Evolutionary conservation across 2,113 vertebrate genomes (phyloP).

Genomic region (Girardinichthys multiradiatus): DNA sequence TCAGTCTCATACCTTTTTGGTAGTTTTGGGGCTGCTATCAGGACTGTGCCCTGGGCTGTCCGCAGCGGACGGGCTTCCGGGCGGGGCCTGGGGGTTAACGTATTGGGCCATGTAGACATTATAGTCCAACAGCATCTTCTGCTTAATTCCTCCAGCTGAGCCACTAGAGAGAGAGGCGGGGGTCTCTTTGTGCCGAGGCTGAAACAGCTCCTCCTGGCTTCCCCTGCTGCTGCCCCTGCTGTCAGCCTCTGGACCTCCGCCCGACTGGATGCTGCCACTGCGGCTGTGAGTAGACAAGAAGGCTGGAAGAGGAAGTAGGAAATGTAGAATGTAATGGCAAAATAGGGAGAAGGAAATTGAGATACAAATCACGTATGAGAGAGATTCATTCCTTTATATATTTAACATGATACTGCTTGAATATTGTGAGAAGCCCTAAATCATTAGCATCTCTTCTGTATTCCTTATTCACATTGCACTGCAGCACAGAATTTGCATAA

Average conservation of each 20-base stretch:
- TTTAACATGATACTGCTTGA: constrained; percentile 22
- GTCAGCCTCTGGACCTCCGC: constrained; percentile 79
- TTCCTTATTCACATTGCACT: constrained; percentile 26
- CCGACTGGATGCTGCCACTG: constrained; percentile 81
- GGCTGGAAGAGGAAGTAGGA: constrained; percentile 74
- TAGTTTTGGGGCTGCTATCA: constrained; percentile 89
- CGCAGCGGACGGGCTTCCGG: constrained; percentile 77
- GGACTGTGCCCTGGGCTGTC: constrained; percentile 86
- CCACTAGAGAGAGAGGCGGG: constrained; percentile 38
- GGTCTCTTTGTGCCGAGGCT: constrained; percentile 85
- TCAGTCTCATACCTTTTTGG: constrained; percentile 85
- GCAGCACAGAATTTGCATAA: constrained; percentile 30
- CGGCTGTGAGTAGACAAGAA: constrained; percentile 81
- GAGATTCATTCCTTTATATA: constrained; percentile 21
- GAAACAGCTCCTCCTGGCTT: constrained; percentile 87
- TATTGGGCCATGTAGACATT: constrained; percentile 94
- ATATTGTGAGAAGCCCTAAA: background rate
- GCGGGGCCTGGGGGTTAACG: constrained; percentile 79
- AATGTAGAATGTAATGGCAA: background rate
- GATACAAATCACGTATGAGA: constrained; percentile 18
- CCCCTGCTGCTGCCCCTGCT: constrained; percentile 93
- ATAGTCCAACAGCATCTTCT: constrained; percentile 93
- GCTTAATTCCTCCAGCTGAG: constrained; percentile 73
- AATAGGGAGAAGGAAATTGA: background rate
- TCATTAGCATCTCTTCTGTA: constrained; percentile 28